These are phyloP conservation scores for Chalcis sispes DNA, from an alignment of 2,888 invertebrate genomes.

Conservation along the genomic window DNA sequence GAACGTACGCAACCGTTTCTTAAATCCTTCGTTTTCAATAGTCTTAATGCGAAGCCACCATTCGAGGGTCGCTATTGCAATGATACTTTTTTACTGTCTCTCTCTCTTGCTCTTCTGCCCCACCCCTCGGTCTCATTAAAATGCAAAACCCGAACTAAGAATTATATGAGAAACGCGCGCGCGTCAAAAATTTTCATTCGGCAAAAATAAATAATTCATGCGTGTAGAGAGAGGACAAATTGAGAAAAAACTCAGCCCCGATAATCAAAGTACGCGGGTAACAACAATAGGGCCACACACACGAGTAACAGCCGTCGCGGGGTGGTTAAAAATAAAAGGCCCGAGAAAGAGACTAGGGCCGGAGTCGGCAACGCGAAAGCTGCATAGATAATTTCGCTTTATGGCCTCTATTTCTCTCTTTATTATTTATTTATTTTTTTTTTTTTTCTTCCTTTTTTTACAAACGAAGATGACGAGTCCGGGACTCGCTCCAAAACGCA, in stretches of 20 bases:
- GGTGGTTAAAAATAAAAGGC: constrained; percentile 1
- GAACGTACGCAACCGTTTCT: constrained; percentile 19
- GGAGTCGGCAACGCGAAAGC: constrained; percentile 2
- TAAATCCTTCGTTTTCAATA: constrained; percentile 3
- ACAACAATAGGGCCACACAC: constrained; percentile 9
- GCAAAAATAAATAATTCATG: constrained; percentile 53
- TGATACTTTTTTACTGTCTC: no score
- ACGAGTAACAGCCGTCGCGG: neutral
- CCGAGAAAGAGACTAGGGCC: neutral
- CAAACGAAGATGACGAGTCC: no score
- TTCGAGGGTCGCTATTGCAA: no score
- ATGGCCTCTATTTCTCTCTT: constrained; percentile 14
- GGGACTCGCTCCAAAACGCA: no score
- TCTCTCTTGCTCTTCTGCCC: no score
- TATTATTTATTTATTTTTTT: no score
- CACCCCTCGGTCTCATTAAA: constrained; percentile 33
- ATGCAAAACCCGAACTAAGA: constrained; percentile 39
- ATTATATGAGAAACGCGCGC: constrained; percentile 10
- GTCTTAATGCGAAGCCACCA: no score
- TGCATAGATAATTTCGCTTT: constrained; percentile 54
- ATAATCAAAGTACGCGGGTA: constrained; percentile 25
- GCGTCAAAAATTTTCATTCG: constrained; percentile 36
- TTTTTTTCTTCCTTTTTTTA: no score
- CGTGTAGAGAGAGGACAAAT: constrained; percentile 3
- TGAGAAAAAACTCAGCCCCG: constrained; percentile 24